phyloP scores from a whole-genome alignment of 2,888 invertebrate species.

The Nemotelus pantherinus region DNA sequence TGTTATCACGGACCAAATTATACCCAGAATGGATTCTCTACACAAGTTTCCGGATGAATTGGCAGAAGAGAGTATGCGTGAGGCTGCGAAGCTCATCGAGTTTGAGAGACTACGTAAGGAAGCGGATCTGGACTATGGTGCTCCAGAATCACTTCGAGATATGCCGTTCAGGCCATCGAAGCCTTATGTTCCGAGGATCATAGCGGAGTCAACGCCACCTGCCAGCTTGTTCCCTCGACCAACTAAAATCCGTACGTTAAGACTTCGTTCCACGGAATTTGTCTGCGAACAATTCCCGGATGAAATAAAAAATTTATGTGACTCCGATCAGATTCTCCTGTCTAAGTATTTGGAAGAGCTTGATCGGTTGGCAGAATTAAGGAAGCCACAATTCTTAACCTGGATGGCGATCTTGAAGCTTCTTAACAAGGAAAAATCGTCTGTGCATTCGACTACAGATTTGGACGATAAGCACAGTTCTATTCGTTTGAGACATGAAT shows the following conservation, averaged over 20 bases:
- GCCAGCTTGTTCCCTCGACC: constrained; percentile 3
- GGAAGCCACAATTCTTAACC: neutral
- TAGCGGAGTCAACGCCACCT: constrained; percentile 7
- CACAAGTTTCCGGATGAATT: constrained; percentile 36
- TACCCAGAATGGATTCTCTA: constrained; percentile 28
- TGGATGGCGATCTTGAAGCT: constrained; percentile 3
- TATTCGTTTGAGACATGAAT: neutral
- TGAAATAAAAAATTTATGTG: neutral
- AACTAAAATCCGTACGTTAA: neutral
- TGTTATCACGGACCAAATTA: constrained; percentile 1
- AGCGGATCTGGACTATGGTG: constrained; percentile 9
- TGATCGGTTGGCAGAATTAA: neutral
- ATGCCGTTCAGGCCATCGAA: neutral
- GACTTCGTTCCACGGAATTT: neutral
- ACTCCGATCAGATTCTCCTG: neutral
- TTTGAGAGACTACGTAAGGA: neutral
- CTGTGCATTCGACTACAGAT: neutral
- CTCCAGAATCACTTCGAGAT: neutral
- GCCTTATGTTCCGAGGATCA: neutral
- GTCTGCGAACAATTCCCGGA: neutral
- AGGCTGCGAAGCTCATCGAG: neutral
- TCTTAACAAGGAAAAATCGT: neutral
- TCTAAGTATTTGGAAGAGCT: constrained; percentile 7
- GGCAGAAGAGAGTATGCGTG: neutral
- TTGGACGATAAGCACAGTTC: no score